Conservation (phyloP, 2,113 vertebrate genomes). For the Daubentonia madagascariensis region DNA sequence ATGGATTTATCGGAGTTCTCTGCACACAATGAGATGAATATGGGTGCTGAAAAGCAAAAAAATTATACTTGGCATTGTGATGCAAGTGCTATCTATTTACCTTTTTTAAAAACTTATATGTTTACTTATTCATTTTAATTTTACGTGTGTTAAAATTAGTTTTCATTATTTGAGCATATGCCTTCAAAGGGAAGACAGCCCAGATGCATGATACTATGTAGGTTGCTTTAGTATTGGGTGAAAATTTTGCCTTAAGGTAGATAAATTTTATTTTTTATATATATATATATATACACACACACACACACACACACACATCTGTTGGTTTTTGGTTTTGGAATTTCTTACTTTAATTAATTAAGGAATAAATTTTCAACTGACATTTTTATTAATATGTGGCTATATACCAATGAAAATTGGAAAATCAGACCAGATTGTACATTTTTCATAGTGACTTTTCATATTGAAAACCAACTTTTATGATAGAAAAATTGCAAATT, state of each 20-base stretch:
- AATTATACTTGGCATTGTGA: neutral
- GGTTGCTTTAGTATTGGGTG: neutral
- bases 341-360: neutral
- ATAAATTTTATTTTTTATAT: neutral
- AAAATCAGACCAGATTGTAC: neutral
- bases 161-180: neutral
- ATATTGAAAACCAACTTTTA: neutral
- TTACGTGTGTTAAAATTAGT: conserved; percentile 29
- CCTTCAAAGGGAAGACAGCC: neutral
- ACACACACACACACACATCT: neutral
- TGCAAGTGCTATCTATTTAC: neutral
- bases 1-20: neutral
- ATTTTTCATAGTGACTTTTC: neutral
- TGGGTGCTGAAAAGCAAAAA: neutral
- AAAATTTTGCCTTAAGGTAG: conserved; percentile 2
- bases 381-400: neutral
- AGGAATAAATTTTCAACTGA: conserved; percentile 3
- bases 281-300: neutral
- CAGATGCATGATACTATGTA: neutral
- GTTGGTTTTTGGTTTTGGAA: neutral
- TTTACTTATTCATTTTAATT: conserved; percentile 4
- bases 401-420: neutral
- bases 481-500: neutral
- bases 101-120: neutral
- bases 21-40: neutral